These are phyloP conservation scores for Pungitius pungitius DNA, from an alignment of 2,113 vertebrate species.

Conservation along the genomic window DNA sequence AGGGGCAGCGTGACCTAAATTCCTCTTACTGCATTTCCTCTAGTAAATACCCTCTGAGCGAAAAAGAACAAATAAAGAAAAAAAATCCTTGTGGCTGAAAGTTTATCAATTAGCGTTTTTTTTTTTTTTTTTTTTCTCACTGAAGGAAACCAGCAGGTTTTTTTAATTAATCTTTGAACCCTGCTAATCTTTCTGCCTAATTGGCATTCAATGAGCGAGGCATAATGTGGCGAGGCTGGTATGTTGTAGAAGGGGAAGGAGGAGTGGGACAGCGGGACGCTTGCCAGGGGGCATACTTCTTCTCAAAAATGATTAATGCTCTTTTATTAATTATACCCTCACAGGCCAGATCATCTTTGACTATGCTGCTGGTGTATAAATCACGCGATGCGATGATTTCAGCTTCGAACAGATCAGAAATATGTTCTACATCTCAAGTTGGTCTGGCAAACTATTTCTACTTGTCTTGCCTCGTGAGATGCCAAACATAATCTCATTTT, in stretches of 20 bases:
- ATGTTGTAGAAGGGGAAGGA: conserved; percentile 35
- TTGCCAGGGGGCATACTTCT: conserved; percentile 64
- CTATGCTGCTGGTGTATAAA: conserved; percentile 37
- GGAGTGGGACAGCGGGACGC: conserved; percentile 56
- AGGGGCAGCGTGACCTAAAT: conserved; percentile 67
- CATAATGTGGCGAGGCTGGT: conserved; percentile 47
- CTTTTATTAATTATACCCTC: conserved; percentile 79
- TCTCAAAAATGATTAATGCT: conserved; percentile 77
- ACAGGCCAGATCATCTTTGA: conserved; percentile 56
- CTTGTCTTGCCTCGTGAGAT: background rate
- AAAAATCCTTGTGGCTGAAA: conserved; percentile 53
- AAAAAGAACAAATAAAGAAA: conserved; percentile 34
- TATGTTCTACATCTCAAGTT: conserved; percentile 2
- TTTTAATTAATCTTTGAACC: conserved; percentile 79
- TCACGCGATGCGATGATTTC: conserved; percentile 52
- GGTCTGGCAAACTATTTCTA: conserved; percentile 7
- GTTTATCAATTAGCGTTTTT: conserved; percentile 55
- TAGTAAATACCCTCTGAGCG: conserved; percentile 59
- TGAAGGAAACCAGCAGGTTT: conserved; percentile 62
- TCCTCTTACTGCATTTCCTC: conserved; percentile 62
- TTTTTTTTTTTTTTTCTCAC: conserved; percentile 43
- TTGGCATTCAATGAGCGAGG: conserved; percentile 74
- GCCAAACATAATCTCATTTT: conserved; percentile 5
- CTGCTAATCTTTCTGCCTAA: conserved; percentile 76
- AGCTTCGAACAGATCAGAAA: conserved; percentile 36